Percentiles rank a stretch among this genome's conserved stretches.
phyloP scores from a whole-genome alignment of 2,113 vertebrate genomes.

The Macrotus californicus region DNA sequence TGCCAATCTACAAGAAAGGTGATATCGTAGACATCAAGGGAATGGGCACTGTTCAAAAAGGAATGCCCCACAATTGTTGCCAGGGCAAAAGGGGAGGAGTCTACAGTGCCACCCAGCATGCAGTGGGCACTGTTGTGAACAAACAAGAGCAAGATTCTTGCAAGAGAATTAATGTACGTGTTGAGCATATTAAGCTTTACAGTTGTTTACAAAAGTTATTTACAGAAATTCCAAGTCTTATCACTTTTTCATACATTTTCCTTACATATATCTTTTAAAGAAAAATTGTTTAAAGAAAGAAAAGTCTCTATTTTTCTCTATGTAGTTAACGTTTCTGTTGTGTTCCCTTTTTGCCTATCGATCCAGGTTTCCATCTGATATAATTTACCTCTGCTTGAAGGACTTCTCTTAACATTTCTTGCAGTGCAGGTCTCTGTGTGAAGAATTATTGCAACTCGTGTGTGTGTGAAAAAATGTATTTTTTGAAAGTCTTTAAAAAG shows the following conservation, averaged over 20 bases:
- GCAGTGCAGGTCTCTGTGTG: neutral
- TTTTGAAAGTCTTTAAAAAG: neutral
- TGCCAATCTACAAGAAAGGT: neutral
- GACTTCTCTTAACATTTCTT: neutral
- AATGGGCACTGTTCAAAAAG: neutral
- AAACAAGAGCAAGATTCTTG: neutral
- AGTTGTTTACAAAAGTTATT: neutral
- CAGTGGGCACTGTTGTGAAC: neutral
- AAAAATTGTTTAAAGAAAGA: neutral
- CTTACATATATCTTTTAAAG: neutral
- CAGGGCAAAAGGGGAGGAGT: neutral
- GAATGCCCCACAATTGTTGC: neutral
- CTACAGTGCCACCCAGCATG: neutral
- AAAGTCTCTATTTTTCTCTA: neutral
- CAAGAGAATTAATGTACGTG: neutral
- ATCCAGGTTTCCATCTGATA: neutral
- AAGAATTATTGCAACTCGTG: neutral
- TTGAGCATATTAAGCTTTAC: neutral
- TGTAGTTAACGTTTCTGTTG: neutral
- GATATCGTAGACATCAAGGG: neutral
- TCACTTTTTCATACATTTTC: neutral
- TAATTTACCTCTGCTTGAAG: neutral
- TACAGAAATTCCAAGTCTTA: neutral
- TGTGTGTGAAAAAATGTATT: neutral
- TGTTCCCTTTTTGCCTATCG: neutral